Evolutionary conservation across 2,797 vertebrate species (phyloP).

Genomic region (Enoplosus armatus): DNA sequence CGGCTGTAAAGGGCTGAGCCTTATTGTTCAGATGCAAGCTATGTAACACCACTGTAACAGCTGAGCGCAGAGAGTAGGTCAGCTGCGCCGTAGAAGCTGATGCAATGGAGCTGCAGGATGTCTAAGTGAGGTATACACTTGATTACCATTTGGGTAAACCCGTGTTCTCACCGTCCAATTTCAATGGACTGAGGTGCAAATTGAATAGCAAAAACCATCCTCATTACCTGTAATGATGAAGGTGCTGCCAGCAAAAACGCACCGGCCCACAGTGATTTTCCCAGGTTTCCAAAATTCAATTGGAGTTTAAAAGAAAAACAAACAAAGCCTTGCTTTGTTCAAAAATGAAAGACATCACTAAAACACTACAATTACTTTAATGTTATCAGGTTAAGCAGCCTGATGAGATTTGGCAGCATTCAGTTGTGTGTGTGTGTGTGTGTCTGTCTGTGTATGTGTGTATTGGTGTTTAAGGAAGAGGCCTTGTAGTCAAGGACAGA

Average conservation of each 20-base stretch:
- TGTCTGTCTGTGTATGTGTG: slow-evolving; percentile 1
- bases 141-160: slow-evolving; percentile 41
- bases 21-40: slow-evolving; percentile 4
- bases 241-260: slow-evolving; percentile 9
- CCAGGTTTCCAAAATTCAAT: slow-evolving; percentile 26
- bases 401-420: slow-evolving; percentile 12
- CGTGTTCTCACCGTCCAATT: slow-evolving; percentile 18
- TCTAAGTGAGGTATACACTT: slow-evolving; percentile 1
- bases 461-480: slow-evolving; percentile 23
- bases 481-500: slow-evolving; percentile 60
- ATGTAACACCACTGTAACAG: neutral
- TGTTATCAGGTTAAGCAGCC: slow-evolving; percentile 32
- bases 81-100: neutral
- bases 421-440: neutral
- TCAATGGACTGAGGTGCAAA: slow-evolving; percentile 13
- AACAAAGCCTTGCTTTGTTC: slow-evolving; percentile 27
- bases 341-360: slow-evolving; percentile 20
- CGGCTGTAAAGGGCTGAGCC: neutral
- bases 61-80: neutral
- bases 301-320: slow-evolving; percentile 3
- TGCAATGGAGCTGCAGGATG: neutral
- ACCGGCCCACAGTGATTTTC: neutral
- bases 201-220: neutral
- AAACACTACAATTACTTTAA: slow-evolving; percentile 41
- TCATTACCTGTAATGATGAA: slow-evolving; percentile 18